Conservation (phyloP, 2,888 invertebrate species). For the Schrankia costaestrigalis region DNA sequence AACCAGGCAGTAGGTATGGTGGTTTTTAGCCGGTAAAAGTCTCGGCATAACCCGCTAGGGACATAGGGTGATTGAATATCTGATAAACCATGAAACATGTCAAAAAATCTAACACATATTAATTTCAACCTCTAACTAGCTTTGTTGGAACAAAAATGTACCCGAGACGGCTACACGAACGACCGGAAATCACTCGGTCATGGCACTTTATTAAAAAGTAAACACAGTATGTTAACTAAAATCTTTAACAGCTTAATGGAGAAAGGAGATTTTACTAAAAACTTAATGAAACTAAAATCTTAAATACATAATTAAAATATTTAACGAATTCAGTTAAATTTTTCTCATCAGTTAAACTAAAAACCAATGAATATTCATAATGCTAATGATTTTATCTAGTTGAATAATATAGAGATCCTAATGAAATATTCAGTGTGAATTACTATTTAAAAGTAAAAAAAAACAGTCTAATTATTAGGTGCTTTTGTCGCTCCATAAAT, state of each 20-base stretch:
- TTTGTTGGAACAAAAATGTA: no score
- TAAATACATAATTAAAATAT: not conserved
- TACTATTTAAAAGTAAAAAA: conserved; percentile 37
- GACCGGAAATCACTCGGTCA: conserved; percentile 2
- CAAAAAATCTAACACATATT: no score
- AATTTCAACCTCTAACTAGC: no score
- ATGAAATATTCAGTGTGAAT: conserved; percentile 74
- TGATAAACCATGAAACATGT: no score
- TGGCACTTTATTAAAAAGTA: not conserved
- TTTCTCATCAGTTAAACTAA: conserved; percentile 6
- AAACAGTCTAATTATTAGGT: conserved; percentile 32
- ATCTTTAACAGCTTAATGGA: not conserved
- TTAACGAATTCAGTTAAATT: conserved; percentile 1
- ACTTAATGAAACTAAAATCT: not conserved
- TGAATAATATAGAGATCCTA: conserved; percentile 61
- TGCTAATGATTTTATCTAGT: conserved; percentile 42
- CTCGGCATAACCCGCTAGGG: no score
- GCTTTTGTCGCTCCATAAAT: conserved; percentile 62
- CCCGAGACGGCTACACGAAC: not conserved
- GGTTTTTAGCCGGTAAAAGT: no score
- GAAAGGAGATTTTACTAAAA: not conserved
- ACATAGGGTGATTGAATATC: no score
- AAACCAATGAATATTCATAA: conserved; percentile 28
- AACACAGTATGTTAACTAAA: not conserved
- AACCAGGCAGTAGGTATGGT: no score